Evolutionary conservation across 2,113 vertebrate genomes (phyloP).

Genomic region (Mola mola): DNA sequence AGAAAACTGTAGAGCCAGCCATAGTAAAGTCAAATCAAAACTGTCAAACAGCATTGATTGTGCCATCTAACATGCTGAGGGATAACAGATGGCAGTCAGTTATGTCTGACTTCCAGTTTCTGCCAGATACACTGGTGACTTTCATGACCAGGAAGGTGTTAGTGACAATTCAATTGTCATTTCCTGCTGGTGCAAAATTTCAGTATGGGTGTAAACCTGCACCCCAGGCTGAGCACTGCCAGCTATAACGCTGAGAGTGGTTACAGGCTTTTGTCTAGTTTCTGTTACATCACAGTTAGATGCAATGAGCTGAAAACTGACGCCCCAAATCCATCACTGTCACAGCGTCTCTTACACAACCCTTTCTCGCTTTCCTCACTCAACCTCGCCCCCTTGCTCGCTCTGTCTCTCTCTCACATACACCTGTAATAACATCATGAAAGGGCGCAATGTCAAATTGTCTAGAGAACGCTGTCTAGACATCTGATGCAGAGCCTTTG

Average conservation of each 20-base stretch:
- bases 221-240: neutral
- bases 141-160: neutral
- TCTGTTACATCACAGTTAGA: neutral
- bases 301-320: neutral
- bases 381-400: neutral
- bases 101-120: too few species aligned
- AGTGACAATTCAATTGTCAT: neutral
- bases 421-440: conserved; percentile 11
- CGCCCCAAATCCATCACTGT: conserved; percentile 20
- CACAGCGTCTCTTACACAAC: neutral
- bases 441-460: conserved; percentile 42
- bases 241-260: neutral
- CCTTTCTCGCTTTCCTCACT: neutral
- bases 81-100: neutral
- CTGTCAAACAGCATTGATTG: neutral
- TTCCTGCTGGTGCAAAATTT: neutral
- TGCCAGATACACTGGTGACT: neutral
- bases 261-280: neutral
- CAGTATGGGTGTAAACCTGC: conserved; percentile 2
- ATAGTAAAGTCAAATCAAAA: neutral
- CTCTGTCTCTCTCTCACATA: conserved; percentile 1
- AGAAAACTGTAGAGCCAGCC: too few species aligned
- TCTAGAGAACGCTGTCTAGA: conserved; percentile 55
- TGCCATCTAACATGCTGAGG: neutral
- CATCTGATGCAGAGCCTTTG: conserved; percentile 40